Evolutionary conservation across 2,113 vertebrate species (phyloP).

Genomic region (Nibea coibor): DNA sequence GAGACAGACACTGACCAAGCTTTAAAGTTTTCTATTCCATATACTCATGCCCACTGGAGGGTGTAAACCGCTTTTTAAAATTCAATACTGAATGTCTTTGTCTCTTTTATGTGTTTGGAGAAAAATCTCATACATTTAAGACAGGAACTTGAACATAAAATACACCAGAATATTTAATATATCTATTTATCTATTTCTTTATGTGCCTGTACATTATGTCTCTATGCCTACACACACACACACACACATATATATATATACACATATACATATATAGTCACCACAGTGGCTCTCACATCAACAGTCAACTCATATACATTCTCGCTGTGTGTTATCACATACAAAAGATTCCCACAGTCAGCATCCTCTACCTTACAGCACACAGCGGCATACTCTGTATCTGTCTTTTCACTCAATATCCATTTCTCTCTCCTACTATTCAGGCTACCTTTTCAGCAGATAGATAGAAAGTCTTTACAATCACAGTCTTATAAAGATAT

Average conservation of each 20-base stretch:
- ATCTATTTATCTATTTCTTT: not conserved
- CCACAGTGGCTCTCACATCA: constrained; percentile 16
- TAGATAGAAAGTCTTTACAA: constrained; percentile 51
- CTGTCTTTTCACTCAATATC: constrained; percentile 51
- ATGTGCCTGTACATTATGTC: not conserved
- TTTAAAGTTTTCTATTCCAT: constrained; percentile 13
- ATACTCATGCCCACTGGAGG: constrained; percentile 2
- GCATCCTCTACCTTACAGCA: constrained; percentile 44
- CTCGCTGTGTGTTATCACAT: constrained; percentile 23
- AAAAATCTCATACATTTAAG: constrained; percentile 13
- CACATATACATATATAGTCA: not conserved
- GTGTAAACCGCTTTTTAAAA: constrained; percentile 22
- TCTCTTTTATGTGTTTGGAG: not conserved
- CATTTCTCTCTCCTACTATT: constrained; percentile 50
- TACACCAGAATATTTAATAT: not conserved
- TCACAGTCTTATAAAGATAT: constrained; percentile 39
- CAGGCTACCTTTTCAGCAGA: constrained; percentile 45
- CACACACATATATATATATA: not conserved
- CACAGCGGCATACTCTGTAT: constrained; percentile 52
- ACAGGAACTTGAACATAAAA: not conserved
- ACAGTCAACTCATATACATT: constrained; percentile 39
- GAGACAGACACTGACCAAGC: constrained; percentile 8
- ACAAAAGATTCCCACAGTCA: constrained; percentile 68
- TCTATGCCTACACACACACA: not conserved
- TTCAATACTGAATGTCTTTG: constrained; percentile 7